Evolutionary conservation across 1,140 invertebrate genomes (phyloP), one percentile per base, ranked within the genome.

Genomic region (Theocolax elegans): DNA sequence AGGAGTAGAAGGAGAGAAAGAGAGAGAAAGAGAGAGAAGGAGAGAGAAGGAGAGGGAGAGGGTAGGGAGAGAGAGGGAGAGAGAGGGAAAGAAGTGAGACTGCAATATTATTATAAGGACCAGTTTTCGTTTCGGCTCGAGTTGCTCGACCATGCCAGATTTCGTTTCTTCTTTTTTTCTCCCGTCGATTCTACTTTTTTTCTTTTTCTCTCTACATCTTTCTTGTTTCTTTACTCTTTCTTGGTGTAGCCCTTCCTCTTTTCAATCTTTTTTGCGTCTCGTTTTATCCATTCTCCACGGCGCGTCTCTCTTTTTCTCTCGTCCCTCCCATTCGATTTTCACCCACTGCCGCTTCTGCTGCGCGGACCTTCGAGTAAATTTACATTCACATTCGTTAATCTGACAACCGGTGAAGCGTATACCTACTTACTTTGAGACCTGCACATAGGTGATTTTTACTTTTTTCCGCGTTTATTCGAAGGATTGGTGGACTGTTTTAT

Each of bases 31-130:
- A 15, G 40, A n/a, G 40, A 10, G 40, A 15, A 51, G 48, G 25
- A 13, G 17, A 38, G 8, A 42, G 21, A 35, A 38, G 17, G 48
- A 67, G 66, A 44, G 68, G 6, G 35, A 73, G 62, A 40, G 54
- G 19, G 38, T 31, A 69, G 44, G 35, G 51, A 48, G 21, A 60
- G 63, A 54, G 65, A 67, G 69, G 72, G 40, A 51, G 63, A 66
- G 69, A 71, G 51, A n/a, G n/a, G n/a, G n/a, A n/a, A n/a, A n/a
- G n/a, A n/a, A n/a, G n/a, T n/a, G n/a, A n/a, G n/a, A 60, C 72
- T 49, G 51, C 71, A 68, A 76, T 75, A 75, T 76, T 76, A 77
- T 76, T 79, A 49, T 72, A 70, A 75, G 74, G 69, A 74, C 76
- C 76, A 75, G 74, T 79, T 77, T 73, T 79, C 70, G 64, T 56